A percentile compares a stretch with the other conserved stretches of the same genome.
These are phyloP conservation scores for Hymenochirus boettgeri DNA, from an alignment of 2,113 vertebrate genomes.

Conservation along the genomic window DNA sequence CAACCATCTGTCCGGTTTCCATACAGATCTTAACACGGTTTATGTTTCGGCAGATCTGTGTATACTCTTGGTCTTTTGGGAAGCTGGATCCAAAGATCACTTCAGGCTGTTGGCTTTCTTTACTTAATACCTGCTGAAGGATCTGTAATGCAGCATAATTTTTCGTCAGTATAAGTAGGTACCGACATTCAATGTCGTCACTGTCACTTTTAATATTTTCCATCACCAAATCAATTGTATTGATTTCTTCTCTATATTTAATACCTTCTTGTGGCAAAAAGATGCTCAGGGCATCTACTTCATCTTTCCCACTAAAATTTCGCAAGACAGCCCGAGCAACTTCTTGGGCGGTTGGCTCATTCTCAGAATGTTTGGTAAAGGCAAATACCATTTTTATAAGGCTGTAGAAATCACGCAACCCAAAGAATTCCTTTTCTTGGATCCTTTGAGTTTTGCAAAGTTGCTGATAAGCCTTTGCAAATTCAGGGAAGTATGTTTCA, in stretches of 20 bases:
- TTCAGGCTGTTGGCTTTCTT: conserved; percentile 65
- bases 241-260: conserved; percentile 51
- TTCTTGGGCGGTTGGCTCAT: conserved; percentile 59
- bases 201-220: conserved; percentile 71
- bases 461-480: conserved; percentile 75
- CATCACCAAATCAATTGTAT: conserved; percentile 70
- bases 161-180: conserved; percentile 85
- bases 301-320: conserved; percentile 88
- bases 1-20: conserved; percentile 85
- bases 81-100: conserved; percentile 96
- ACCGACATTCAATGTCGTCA: conserved; percentile 77
- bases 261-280: conserved; percentile 59
- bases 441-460: conserved; percentile 62
- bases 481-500: conserved; percentile 68
- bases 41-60: conserved; percentile 91
- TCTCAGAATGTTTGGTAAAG: conserved; percentile 57
- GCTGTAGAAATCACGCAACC: conserved; percentile 93
- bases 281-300: conserved; percentile 67
- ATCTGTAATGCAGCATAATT: conserved; percentile 88
- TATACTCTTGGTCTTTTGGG: conserved; percentile 90
- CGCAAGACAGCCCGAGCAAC: conserved; percentile 74
- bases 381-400: conserved; percentile 94
- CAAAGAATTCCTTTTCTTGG: conserved; percentile 87
- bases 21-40: conserved; percentile 94
- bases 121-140: conserved; percentile 78